Base-by-base conservation (phyloP, 2,797 vertebrate genomes). In the Bradypus variegatus region DNA sequence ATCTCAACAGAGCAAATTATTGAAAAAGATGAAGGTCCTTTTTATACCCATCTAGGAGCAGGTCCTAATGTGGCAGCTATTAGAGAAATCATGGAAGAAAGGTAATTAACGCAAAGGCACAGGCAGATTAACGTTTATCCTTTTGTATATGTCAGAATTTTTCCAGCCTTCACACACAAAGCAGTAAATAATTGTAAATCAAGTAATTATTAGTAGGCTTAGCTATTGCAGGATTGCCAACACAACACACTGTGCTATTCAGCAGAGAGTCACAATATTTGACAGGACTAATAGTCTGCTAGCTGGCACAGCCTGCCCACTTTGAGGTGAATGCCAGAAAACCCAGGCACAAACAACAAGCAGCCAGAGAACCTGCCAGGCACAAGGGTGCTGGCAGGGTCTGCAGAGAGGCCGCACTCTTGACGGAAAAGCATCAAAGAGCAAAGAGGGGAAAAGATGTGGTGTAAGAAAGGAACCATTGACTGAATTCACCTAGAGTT, bases 11-110 rank as follows among this genome's bases (percentile, higher is more conserved):
- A 99, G 96, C 99, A 99, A 98, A 99, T 99, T 97, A 98, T 98
- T 98, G 99, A 99, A 97, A 99, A 99, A 98, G 99, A 99, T 96
- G 99, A 99, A 98, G 99, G 99, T 91, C 99, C 99, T 94, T 99
- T 99, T 97, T 99, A 99, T 97, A 99, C 99, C 95, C 99, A 99
- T 96, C 97, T 99, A 97, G 99, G 99, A 96, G 98, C 99, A 97
- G 99, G 99, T 95, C 98, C 98, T 91, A 99, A 97, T 97, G 98
- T 99, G 96, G 97, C 98, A 97, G 98, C 97, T 96, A 99, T 99
- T 97, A 98, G 99, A 93, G 98, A 99, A 96, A 96, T 97, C 94
- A 99, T 99, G 98, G 99, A 99, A 97, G 98, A 98, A 97, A 98
- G 99, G 99, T 99, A 97, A 97, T 97, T 96, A 97, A 97, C 95